Conservation (phyloP, 2,888 invertebrate species). For the Metellina segmentata region DNA sequence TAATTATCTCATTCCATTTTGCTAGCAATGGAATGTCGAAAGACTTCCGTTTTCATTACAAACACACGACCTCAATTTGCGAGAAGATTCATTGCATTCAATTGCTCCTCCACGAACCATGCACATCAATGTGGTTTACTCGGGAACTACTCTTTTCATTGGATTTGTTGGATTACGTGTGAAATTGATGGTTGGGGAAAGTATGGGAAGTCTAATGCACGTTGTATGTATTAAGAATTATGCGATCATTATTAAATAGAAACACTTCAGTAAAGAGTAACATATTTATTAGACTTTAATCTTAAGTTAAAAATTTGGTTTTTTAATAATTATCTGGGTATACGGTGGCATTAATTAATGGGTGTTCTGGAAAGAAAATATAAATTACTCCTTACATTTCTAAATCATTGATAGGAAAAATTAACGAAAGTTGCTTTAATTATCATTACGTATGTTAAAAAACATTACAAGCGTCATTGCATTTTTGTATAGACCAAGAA, state of each 20-base stretch:
- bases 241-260: not conserved
- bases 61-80: constrained; percentile 30
- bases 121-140: not conserved
- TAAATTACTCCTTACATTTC: too few relatives aligned
- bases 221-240: not conserved
- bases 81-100: not conserved
- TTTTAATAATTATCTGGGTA: too few relatives aligned
- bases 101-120: constrained; percentile 8
- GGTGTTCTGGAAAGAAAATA: too few relatives aligned
- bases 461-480: too few relatives aligned
- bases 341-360: too few relatives aligned
- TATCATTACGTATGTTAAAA: too few relatives aligned
- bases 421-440: too few relatives aligned
- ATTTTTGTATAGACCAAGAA: too few relatives aligned
- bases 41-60: constrained; percentile 29
- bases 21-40: constrained; percentile 11
- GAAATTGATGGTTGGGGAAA: not conserved
- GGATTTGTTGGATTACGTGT: not conserved
- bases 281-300: too few relatives aligned
- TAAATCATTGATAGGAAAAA: too few relatives aligned
- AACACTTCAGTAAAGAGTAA: too few relatives aligned
- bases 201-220: not conserved
- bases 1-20: constrained; percentile 55
- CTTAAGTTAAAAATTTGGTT: too few relatives aligned
- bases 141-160: not conserved